Percentiles rank a stretch among this genome's conserved stretches.
phyloP scores from a whole-genome alignment of 2,888 invertebrate species.

The Ariolimax columbianus region DNA sequence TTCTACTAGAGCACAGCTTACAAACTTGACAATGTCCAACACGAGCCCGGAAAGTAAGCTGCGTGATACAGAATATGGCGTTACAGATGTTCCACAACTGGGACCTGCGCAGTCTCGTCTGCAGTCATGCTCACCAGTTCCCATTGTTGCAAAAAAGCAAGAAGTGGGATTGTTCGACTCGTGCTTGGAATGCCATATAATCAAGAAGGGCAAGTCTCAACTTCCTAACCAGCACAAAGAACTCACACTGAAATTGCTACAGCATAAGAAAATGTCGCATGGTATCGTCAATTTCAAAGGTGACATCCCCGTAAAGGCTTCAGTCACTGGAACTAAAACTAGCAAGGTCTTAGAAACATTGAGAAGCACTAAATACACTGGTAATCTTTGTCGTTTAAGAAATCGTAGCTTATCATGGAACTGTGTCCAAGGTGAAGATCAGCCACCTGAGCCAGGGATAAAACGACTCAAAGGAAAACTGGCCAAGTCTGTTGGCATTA shows the following conservation, averaged over 20 bases:
- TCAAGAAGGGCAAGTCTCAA: too few species aligned
- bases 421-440: too few species aligned
- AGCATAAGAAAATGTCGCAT: neutral
- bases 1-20: neutral
- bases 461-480: conserved; percentile 33
- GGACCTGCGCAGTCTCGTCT: neutral
- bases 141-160: neutral
- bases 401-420: neutral
- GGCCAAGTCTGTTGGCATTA: conserved; percentile 17
- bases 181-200: neutral
- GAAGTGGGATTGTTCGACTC: neutral
- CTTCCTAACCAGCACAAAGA: neutral
- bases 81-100: neutral
- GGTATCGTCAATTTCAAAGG: too few species aligned
- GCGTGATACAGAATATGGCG: neutral
- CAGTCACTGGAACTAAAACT: neutral
- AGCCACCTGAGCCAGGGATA: neutral
- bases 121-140: neutral
- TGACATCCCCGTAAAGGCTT: neutral
- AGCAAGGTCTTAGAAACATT: neutral
- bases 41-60: neutral
- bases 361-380: conserved; percentile 5
- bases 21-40: neutral
- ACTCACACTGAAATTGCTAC: too few species aligned
- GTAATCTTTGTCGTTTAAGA: neutral